These are phyloP conservation scores for Ploceus nigricollis DNA, from an alignment of 2,113 vertebrate genomes.

Conservation along the genomic window DNA sequence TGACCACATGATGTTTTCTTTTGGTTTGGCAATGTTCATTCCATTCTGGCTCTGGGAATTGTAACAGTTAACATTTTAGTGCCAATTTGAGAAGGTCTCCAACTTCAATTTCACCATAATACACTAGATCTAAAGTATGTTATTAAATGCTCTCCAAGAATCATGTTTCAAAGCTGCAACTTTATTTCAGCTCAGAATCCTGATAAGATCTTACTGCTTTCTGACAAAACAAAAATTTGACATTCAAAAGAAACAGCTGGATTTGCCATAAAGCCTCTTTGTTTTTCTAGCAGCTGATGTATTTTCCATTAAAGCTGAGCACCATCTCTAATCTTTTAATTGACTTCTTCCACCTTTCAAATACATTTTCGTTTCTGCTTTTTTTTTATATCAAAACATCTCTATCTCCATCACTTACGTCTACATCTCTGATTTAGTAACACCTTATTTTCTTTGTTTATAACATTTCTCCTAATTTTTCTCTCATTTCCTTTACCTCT, in stretches of 20 bases:
- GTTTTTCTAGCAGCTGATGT: background rate
- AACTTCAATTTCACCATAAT: background rate
- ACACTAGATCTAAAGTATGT: background rate
- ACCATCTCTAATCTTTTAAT: background rate
- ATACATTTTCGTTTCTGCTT: background rate
- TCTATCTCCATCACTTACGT: background rate
- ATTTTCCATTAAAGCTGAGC: background rate
- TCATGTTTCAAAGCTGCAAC: constrained; percentile 18
- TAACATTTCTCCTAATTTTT: background rate
- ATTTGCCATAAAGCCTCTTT: background rate
- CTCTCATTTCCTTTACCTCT: background rate
- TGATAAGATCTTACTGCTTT: background rate
- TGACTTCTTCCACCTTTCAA: background rate
- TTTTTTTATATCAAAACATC: background rate
- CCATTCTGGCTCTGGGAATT: background rate
- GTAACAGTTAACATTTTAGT: constrained; percentile 20
- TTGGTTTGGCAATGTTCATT: constrained; percentile 11
- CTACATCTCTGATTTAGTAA: background rate
- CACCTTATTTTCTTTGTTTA: background rate
- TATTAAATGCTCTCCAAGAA: constrained; percentile 16
- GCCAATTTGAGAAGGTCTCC: background rate
- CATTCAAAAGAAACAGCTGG: background rate
- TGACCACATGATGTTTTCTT: constrained; percentile 23
- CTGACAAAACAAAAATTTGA: background rate
- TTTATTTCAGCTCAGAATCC: background rate